Percentiles rank a stretch among this genome's conserved stretches.
Evolutionary conservation across 2,113 vertebrate genomes (phyloP).

Genomic region (Hippopotamus amphibius): DNA sequence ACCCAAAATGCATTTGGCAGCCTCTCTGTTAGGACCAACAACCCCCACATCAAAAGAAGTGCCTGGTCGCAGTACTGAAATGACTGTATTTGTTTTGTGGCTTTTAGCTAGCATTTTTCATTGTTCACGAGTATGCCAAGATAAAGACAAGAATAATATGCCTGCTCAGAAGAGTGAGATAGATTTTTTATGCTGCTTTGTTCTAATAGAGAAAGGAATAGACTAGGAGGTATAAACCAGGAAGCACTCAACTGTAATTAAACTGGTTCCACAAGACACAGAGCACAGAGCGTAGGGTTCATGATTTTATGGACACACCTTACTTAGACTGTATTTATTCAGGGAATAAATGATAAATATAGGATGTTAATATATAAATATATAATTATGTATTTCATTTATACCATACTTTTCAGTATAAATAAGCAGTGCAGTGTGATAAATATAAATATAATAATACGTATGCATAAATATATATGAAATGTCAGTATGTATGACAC

Average conservation of each 20-base stretch:
- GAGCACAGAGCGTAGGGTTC: not conserved
- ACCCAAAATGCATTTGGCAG: not conserved
- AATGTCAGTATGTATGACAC: not conserved
- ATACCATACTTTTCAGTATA: not conserved
- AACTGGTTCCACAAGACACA: not conserved
- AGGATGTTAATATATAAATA: not conserved
- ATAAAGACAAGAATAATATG: constrained; percentile 19
- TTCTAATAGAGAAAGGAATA: constrained; percentile 7
- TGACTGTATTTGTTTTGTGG: not conserved
- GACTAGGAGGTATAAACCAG: not conserved
- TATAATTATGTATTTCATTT: not conserved
- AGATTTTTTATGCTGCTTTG: constrained; percentile 5
- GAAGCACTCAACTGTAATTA: constrained; percentile 3
- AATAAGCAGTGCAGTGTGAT: not conserved
- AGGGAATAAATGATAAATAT: constrained; percentile 34
- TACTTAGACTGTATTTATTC: constrained; percentile 42
- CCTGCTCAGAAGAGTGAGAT: not conserved
- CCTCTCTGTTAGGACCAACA: not conserved
- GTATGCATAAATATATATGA: not conserved
- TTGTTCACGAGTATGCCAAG: not conserved
- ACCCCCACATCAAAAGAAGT: not conserved
- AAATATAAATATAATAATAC: not conserved
- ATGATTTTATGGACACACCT: not conserved
- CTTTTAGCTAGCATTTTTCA: constrained; percentile 27
- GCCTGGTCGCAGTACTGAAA: not conserved